Percentiles rank a stretch among this genome's conserved stretches.
These are phyloP conservation scores for Ctenochaetus hawaiiensis DNA, from an alignment of 2,797 vertebrate genomes.

Conservation along the genomic window DNA sequence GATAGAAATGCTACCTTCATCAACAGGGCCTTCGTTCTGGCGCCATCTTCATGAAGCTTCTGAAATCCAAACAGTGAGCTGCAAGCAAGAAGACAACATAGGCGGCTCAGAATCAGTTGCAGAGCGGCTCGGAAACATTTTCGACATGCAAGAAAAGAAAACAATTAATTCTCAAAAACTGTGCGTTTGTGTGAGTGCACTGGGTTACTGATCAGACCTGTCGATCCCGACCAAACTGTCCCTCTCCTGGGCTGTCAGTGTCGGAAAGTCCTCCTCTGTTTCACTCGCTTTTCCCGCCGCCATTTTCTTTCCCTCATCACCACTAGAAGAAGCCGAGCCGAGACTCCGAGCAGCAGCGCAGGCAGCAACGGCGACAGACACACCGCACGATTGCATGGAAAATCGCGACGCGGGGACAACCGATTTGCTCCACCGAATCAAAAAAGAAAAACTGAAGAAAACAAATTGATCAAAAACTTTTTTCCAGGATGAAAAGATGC, in stretches of 20 bases:
- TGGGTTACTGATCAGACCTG: slow-evolving; percentile 87
- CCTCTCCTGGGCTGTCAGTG: slow-evolving; percentile 96
- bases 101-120: slow-evolving; percentile 83
- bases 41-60: slow-evolving; percentile 99
- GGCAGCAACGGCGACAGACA: slow-evolving; percentile 92
- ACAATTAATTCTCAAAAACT: slow-evolving; percentile 40
- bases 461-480: slow-evolving; percentile 79
- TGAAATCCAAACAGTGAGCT: slow-evolving; percentile 97
- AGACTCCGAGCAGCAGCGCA: slow-evolving; percentile 89
- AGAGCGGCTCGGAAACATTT: slow-evolving; percentile 56
- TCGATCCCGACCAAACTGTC: slow-evolving; percentile 93
- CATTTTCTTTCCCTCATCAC: slow-evolving; percentile 99
- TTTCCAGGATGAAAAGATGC: slow-evolving; percentile 80
- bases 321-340: slow-evolving; percentile 89
- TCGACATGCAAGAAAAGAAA: slow-evolving; percentile 46
- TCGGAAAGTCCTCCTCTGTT: slow-evolving; percentile 99
- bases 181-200: slow-evolving; percentile 56
- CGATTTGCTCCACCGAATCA: slow-evolving; percentile 79
- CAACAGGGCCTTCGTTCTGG: slow-evolving; percentile 98
- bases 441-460: slow-evolving; percentile 66
- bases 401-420: slow-evolving; percentile 85
- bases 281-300: slow-evolving; percentile 99
- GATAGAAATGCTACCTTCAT: slow-evolving; percentile 89
- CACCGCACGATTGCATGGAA: slow-evolving; percentile 98
- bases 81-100: slow-evolving; percentile 87